Evolutionary conservation across 2,888 invertebrate genomes (phyloP).

Genomic region (Trissonchulus sp.): DNA sequence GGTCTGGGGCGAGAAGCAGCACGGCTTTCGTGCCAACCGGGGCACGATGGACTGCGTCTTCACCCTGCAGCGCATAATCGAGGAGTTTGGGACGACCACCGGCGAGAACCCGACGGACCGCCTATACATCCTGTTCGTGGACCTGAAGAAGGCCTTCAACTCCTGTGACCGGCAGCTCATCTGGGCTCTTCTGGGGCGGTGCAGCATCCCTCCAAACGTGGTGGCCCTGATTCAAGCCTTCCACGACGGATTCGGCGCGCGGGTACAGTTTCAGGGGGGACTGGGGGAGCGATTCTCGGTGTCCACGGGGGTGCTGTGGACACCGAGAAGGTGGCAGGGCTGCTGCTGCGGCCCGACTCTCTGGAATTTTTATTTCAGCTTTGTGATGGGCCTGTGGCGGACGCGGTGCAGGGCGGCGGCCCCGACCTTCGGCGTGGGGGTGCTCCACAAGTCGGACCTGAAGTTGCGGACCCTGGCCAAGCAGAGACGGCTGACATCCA

Average conservation of each 20-base stretch:
- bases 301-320: not conserved
- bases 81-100: not conserved
- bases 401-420: no score
- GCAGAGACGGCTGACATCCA: no score
- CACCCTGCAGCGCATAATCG: no score
- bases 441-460: not conserved
- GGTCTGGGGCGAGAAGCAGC: not conserved
- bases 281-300: not conserved
- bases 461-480: no score
- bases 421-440: not conserved
- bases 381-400: not conserved
- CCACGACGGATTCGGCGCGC: slow-evolving; percentile 6
- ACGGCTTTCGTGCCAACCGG: slow-evolving; percentile 2
- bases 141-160: no score
- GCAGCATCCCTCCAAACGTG: not conserved
- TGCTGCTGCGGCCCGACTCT: not conserved
- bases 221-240: not conserved
- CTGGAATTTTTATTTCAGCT: not conserved
- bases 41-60: slow-evolving; percentile 11
- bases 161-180: slow-evolving; percentile 3
- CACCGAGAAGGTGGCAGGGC: no score
- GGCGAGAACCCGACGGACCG: no score
- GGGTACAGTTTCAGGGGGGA: not conserved
- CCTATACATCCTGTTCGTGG: no score
- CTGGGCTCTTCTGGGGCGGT: slow-evolving; percentile 9